A percentile compares a stretch with the other conserved stretches of the same genome.
These are phyloP conservation scores for Hemicordylus capensis DNA, from an alignment of 2,113 vertebrate species.

Conservation along the genomic window DNA sequence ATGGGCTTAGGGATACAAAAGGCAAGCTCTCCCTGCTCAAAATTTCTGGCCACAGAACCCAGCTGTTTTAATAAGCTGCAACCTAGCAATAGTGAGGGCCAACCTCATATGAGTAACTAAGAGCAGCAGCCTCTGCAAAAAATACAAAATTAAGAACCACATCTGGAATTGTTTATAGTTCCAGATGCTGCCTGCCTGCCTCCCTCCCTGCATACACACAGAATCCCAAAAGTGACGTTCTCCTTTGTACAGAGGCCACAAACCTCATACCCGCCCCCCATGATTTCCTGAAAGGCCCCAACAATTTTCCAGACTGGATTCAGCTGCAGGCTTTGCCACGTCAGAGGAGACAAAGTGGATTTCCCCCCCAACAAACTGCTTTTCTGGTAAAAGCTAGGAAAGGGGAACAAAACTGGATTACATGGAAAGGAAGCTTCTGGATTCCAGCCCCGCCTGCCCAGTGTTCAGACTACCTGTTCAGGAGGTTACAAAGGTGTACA, in stretches of 20 bases:
- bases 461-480: slow-evolving; percentile 96
- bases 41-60: not conserved
- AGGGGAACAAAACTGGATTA: slow-evolving; percentile 15
- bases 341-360: slow-evolving; percentile 62
- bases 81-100: not conserved
- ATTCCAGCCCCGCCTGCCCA: slow-evolving; percentile 82
- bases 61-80: not conserved
- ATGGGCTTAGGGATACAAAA: not conserved
- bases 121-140: no score
- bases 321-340: slow-evolving; percentile 76
- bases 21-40: not conserved
- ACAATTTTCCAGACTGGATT: slow-evolving; percentile 55
- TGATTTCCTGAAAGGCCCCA: slow-evolving; percentile 83
- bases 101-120: slow-evolving; percentile 44
- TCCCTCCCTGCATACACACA: slow-evolving; percentile 38
- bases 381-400: not conserved
- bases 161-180: slow-evolving; percentile 88
- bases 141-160: no score
- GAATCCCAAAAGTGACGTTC: slow-evolving; percentile 76
- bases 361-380: not conserved
- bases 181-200: slow-evolving; percentile 30
- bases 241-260: slow-evolving; percentile 55
- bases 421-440: not conserved
- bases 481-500: slow-evolving; percentile 86
- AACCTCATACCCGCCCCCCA: slow-evolving; percentile 55